phyloP scores from a whole-genome alignment of 2,113 vertebrate species.

The Cyphomyrus discorhynchus region DNA sequence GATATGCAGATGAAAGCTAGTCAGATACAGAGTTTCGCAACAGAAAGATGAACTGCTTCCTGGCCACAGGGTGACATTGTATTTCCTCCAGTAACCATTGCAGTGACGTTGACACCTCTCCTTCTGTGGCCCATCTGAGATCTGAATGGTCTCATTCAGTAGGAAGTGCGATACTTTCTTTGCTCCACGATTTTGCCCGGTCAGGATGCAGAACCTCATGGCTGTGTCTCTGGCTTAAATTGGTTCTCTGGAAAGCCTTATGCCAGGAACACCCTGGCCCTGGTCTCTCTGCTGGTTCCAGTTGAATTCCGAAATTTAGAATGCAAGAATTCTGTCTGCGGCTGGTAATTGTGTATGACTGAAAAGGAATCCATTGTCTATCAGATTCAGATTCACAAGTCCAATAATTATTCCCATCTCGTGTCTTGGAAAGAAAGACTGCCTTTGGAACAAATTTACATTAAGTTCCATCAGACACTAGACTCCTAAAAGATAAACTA shows the following conservation, averaged over 20 bases:
- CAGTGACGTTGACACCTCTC: not conserved
- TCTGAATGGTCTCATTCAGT: not conserved
- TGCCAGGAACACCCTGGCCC: not conserved
- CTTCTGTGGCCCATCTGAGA: not conserved
- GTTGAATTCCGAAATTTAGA: conserved; percentile 48
- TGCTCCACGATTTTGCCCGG: not conserved
- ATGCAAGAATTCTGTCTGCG: conserved; percentile 47
- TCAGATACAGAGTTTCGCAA: not conserved
- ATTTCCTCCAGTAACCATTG: not conserved
- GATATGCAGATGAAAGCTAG: not conserved
- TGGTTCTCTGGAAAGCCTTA: not conserved
- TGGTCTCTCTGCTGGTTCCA: conserved; percentile 19
- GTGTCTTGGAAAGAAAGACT: not conserved
- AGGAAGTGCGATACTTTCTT: not conserved
- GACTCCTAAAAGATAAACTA: not conserved
- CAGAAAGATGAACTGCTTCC: not conserved
- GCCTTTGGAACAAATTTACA: not conserved
- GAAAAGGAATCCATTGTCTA: conserved; percentile 44
- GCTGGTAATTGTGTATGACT: conserved; percentile 58
- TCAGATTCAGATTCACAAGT: conserved; percentile 54
- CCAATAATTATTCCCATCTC: conserved; percentile 25
- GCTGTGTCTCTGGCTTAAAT: conserved; percentile 10
- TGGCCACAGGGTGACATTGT: not conserved
- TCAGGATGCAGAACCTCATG: not conserved
- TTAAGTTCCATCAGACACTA: not conserved